phyloP scores from a whole-genome alignment of 2,797 vertebrate species.

The Arctocebus calabarensis region DNA sequence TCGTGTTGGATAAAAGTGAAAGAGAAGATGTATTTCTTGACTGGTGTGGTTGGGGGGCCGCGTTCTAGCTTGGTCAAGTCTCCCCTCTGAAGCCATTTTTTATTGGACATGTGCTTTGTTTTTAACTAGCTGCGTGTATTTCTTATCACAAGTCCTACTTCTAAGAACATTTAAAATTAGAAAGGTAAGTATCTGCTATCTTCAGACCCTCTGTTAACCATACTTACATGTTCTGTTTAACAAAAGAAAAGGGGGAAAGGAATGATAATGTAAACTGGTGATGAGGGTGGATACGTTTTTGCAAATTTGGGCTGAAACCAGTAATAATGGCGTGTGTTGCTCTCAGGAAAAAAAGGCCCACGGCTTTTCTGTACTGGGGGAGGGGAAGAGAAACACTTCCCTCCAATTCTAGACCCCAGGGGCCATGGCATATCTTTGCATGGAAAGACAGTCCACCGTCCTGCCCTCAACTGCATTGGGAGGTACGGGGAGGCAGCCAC shows the following conservation, averaged over 20 bases:
- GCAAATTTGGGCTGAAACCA: neutral
- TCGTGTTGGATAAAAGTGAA: neutral
- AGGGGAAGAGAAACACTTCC: neutral
- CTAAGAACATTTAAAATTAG: slow-evolving; percentile 69
- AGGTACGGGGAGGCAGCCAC: neutral
- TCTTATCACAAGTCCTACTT: slow-evolving; percentile 64
- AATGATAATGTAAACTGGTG: neutral
- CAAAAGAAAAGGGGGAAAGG: neutral
- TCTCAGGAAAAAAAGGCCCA: neutral
- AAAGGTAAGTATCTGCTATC: slow-evolving; percentile 34
- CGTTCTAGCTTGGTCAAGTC: neutral
- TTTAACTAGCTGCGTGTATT: neutral
- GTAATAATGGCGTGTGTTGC: neutral
- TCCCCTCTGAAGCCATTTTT: neutral
- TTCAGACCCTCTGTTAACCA: neutral
- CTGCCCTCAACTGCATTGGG: neutral
- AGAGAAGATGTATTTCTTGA: neutral
- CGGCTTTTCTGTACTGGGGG: neutral
- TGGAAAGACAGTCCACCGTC: neutral
- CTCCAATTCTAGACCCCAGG: neutral
- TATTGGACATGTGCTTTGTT: neutral
- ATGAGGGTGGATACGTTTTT: neutral
- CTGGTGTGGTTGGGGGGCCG: neutral
- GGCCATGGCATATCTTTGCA: neutral
- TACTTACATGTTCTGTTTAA: neutral